A percentile compares a stretch with the other conserved stretches of the same genome.
Conservation (phyloP, 35 echinoderm and acorn worm genomes). For the Hemicentrotus pulcherrimus region DNA sequence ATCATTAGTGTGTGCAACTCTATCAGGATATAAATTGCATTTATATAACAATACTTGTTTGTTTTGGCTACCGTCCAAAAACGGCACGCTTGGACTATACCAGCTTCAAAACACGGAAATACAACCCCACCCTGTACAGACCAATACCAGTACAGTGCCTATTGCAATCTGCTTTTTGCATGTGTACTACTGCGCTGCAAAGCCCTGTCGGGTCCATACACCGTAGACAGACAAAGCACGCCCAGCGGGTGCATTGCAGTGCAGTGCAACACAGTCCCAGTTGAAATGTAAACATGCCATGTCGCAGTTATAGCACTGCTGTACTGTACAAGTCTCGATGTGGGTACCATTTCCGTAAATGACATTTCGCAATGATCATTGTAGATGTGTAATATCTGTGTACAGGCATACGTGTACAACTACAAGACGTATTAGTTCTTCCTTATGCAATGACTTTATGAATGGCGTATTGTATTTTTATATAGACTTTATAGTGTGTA, state of each 20-base stretch:
- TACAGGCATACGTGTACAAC: too few species aligned
- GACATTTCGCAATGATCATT: neutral
- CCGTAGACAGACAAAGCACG: neutral
- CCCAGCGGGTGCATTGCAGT: neutral
- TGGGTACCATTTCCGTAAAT: neutral
- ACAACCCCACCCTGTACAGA: neutral
- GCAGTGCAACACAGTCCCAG: neutral
- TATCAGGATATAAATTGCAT: too few species aligned
- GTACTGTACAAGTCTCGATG: neutral
- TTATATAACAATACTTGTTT: neutral
- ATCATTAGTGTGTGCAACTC: too few species aligned
- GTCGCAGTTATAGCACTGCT: neutral
- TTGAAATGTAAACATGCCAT: neutral
- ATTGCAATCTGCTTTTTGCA: too few species aligned
- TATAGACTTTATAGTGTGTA: neutral
- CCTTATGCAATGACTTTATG: neutral
- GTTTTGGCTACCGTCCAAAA: neutral
- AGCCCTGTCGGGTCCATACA: neutral
- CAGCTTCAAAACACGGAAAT: neutral
- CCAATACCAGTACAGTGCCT: neutral
- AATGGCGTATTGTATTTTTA: neutral
- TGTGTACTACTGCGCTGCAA: too few species aligned
- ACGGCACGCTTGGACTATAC: neutral
- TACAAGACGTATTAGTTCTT: neutral
- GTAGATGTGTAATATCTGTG: neutral